Conservation (phyloP, 1,140 invertebrate species). For the Drosophila grimshawi region DNA sequence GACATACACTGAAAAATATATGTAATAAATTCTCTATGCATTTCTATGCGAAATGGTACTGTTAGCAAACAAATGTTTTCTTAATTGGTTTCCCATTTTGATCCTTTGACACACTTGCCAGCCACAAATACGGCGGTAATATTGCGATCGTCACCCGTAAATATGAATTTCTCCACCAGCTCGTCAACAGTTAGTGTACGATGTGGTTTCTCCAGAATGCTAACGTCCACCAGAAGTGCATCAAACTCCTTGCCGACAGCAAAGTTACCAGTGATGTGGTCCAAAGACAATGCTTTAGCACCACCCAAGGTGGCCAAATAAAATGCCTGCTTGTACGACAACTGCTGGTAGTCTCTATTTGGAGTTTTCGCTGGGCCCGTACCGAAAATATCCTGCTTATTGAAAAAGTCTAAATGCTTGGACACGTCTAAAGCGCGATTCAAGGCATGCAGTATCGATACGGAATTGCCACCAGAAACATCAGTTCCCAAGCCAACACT, state of each 20-base stretch:
- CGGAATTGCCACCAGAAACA: slow-evolving; percentile 91
- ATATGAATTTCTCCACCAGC: slow-evolving; percentile 92
- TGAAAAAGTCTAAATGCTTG: slow-evolving; percentile 86
- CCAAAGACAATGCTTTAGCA: slow-evolving; percentile 90
- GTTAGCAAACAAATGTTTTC: slow-evolving; percentile 38
- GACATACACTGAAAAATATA: slow-evolving; percentile 18
- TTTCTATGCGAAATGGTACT: slow-evolving; percentile 49
- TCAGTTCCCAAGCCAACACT: slow-evolving; percentile 96
- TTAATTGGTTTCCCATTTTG: slow-evolving; percentile 9
- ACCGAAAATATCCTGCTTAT: slow-evolving; percentile 75
- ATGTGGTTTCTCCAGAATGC: slow-evolving; percentile 85
- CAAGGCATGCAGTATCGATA: slow-evolving; percentile 91
- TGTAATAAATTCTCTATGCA: slow-evolving; percentile 65
- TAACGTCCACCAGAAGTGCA: slow-evolving; percentile 89
- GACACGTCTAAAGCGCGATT: slow-evolving; percentile 90
- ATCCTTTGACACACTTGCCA: slow-evolving; percentile 86
- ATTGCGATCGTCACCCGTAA: slow-evolving; percentile 93
- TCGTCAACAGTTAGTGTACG: slow-evolving; percentile 82
- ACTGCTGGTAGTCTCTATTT: slow-evolving; percentile 76
- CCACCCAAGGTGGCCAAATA: slow-evolving; percentile 94
- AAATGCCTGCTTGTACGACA: slow-evolving; percentile 92
- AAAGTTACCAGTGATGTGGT: slow-evolving; percentile 92
- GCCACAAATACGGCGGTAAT: slow-evolving; percentile 91
- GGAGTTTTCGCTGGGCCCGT: slow-evolving; percentile 34
- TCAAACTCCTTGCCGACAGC: slow-evolving; percentile 93